Percentiles rank a stretch among this genome's conserved stretches.
Conservation (phyloP, 2,113 vertebrate genomes). For the Anoplopoma fimbria region DNA sequence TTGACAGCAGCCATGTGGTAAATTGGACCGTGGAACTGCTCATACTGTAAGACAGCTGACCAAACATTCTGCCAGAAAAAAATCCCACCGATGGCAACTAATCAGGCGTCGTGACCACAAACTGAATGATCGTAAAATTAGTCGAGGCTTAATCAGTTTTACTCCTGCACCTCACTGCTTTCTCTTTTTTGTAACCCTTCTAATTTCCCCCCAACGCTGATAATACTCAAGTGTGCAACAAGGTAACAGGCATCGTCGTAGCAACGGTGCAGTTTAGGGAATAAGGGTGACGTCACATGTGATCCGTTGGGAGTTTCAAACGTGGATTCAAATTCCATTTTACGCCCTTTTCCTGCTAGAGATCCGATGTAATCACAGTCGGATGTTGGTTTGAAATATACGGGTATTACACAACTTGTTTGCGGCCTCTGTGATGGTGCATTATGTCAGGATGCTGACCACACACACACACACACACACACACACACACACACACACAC, state of each 20-base stretch:
- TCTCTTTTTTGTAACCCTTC: neutral
- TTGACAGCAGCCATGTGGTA: neutral
- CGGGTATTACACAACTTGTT: slow-evolving; percentile 17
- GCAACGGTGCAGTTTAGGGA: neutral
- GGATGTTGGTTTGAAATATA: slow-evolving; percentile 28
- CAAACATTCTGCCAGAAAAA: neutral
- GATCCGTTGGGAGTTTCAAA: neutral
- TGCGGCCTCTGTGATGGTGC: slow-evolving; percentile 4
- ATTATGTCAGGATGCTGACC: neutral
- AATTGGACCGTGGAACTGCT: neutral
- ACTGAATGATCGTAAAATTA: neutral
- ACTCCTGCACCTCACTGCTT: neutral
- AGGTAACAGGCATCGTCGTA: neutral
- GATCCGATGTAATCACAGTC: slow-evolving; percentile 4
- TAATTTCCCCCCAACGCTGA: neutral
- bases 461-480: slow-evolving; percentile 29
- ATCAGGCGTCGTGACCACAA: neutral
- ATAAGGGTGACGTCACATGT: neutral
- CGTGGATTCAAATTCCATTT: neutral
- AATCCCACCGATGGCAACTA: neutral
- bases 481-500: slow-evolving; percentile 20
- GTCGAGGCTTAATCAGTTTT: neutral
- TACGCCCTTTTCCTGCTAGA: slow-evolving; percentile 29
- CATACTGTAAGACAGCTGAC: neutral
- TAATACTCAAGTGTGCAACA: neutral